Base-by-base conservation (phyloP, 1,140 invertebrate species). In the Stenopsyche tienmushanensis region DNA sequence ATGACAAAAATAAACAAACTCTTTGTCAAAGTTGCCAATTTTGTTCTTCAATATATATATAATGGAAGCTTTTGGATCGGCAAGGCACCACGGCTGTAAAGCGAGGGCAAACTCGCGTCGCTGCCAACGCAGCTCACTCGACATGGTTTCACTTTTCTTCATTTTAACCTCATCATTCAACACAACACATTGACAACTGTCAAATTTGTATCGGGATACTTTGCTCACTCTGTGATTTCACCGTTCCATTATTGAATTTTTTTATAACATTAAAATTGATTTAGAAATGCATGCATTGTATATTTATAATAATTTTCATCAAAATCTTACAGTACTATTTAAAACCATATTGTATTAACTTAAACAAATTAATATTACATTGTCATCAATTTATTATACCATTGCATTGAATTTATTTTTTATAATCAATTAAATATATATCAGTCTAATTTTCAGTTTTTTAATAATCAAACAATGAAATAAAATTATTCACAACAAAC, bases 31-130 rank as follows among this genome's bases (percentile, higher is more conserved):
- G 77, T 80, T 83, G 29, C 80, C 80, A 52, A 84, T 79, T 74
- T 78, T 80, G 65, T 76, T 76, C 71, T 82, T 78, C 55, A 85
- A 71, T 63, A 82, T 74, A 62, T 82, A 80, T 67, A 79, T 80
- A 21, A 84, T 75, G 41, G 82, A 80, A 64, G 79, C 74, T 53
- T 77, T 80, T 18, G 84, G 53, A 71, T 86, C 82, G 24, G 77
- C 81, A 15, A 87, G 75, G 63, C 86, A 83, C 77, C 81, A 84
- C 0, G 86, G 85, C 72, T 85, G 82, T 44, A 88, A 65, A 0
- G 80, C 79, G 26, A 86, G 7, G 13, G 24, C 15, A 1, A 42
- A 2, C 3, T 17, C 13, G 5, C 54, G 15, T 9, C 20, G 21
- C 18, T n/a, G n/a, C 54, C 54, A 57, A 7, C n/a, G n/a, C 13